These are phyloP conservation scores for Cantharis rustica DNA, from an alignment of 2,888 invertebrate species.

Conservation along the genomic window DNA sequence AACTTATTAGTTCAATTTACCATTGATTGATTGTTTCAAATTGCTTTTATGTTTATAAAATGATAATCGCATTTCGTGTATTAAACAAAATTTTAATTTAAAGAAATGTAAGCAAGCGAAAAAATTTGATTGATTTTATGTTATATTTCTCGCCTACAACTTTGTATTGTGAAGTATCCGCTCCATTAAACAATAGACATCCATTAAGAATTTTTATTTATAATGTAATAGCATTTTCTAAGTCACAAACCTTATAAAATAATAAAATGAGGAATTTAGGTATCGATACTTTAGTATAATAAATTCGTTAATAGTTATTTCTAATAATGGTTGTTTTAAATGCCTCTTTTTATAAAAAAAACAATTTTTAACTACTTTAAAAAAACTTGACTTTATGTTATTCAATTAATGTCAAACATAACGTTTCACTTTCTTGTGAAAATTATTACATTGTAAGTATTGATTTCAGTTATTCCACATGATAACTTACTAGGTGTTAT, in stretches of 20 bases:
- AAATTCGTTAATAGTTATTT: too few relatives aligned
- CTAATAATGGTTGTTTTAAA: not conserved
- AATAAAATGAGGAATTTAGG: not conserved
- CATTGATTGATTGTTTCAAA: not conserved
- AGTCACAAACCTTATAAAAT: not conserved
- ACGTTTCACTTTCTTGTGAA: too few relatives aligned
- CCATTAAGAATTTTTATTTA: conserved; percentile 31
- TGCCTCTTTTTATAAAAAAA: not conserved
- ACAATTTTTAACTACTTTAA: too few relatives aligned
- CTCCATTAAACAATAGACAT: conserved; percentile 24
- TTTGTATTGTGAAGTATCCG: conserved; percentile 24
- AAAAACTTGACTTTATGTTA: too few relatives aligned
- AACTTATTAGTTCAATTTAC: not conserved
- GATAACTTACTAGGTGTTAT: too few relatives aligned
- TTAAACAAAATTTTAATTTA: not conserved
- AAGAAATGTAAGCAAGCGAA: not conserved
- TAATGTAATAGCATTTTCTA: conserved; percentile 8
- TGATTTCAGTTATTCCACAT: too few relatives aligned
- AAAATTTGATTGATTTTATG: conserved; percentile 22
- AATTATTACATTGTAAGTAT: too few relatives aligned
- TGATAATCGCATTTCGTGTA: not conserved
- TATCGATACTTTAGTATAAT: not conserved
- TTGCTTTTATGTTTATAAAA: not conserved
- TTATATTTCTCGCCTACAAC: conserved; percentile 22
- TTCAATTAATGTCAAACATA: too few relatives aligned